phyloP scores from a whole-genome alignment of 2,888 invertebrate species.

The Anaspis maculata region DNA sequence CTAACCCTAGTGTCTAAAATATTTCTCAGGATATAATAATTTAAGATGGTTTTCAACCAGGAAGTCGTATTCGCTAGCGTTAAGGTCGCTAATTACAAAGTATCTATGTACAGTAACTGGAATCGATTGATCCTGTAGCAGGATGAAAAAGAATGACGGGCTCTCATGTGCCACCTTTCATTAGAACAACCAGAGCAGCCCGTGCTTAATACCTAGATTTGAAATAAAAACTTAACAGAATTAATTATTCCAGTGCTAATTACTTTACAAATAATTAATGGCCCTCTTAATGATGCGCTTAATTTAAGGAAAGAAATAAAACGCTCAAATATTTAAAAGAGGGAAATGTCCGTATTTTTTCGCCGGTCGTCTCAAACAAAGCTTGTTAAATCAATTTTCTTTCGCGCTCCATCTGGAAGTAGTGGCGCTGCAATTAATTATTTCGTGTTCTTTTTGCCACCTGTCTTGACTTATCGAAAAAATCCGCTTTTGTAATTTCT shows the following conservation, averaged over 20 bases:
- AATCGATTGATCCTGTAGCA: too few relatives aligned
- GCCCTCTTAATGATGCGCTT: constrained; percentile 29
- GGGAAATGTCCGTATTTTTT: constrained; percentile 14
- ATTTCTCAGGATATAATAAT: too few relatives aligned
- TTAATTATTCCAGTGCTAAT: constrained; percentile 28
- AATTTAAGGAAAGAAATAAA: constrained; percentile 27
- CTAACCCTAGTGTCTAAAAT: too few relatives aligned
- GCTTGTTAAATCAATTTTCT: constrained; percentile 12
- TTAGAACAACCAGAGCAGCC: too few relatives aligned
- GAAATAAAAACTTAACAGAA: constrained; percentile 16
- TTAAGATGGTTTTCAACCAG: too few relatives aligned
- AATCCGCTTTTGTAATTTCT: too few relatives aligned
- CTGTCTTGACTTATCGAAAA: constrained; percentile 1
- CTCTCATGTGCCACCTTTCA: too few relatives aligned
- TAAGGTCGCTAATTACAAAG: too few relatives aligned
- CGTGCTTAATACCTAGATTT: not conserved
- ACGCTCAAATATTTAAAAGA: constrained; percentile 25
- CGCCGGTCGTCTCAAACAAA: constrained; percentile 2
- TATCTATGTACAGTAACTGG: too few relatives aligned
- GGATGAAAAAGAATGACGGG: too few relatives aligned
- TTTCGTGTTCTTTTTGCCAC: too few relatives aligned
- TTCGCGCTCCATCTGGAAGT: not conserved
- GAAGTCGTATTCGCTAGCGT: too few relatives aligned
- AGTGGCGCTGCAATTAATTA: constrained; percentile 8
- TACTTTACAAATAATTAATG: constrained; percentile 32